Evolutionary conservation across 2,797 vertebrate species (phyloP).

Genomic region (Echeneis naucrates): DNA sequence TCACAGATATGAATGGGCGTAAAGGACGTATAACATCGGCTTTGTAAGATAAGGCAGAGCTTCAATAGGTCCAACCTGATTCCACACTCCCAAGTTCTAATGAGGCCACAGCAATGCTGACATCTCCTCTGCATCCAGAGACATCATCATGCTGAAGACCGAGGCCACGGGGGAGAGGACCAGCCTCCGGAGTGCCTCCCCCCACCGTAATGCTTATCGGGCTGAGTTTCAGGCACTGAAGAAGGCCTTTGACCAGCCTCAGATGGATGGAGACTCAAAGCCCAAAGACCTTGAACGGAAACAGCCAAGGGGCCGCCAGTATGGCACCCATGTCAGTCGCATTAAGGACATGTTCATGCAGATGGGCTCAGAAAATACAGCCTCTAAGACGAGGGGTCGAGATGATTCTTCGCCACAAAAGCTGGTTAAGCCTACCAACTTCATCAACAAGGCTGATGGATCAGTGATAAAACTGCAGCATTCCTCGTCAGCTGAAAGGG

Average conservation of each 20-base stretch:
- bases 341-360: constrained; percentile 99
- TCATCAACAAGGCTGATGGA: constrained; percentile 91
- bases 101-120: constrained; percentile 86
- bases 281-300: constrained; percentile 89
- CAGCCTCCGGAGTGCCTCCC: constrained; percentile 96
- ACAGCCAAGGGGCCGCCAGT: constrained; percentile 94
- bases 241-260: constrained; percentile 97
- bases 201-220: constrained; percentile 97
- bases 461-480: constrained; percentile 90
- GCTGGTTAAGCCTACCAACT: constrained; percentile 90
- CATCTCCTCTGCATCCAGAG: constrained; percentile 81
- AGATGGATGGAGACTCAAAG: constrained; percentile 87
- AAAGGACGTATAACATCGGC: constrained; percentile 39
- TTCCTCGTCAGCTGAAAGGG: constrained; percentile 86
- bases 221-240: constrained; percentile 98
- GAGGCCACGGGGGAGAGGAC: constrained; percentile 96
- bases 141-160: constrained; percentile 97
- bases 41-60: constrained; percentile 52
- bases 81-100: constrained; percentile 62
- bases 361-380: constrained; percentile 90
- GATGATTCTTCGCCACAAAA: constrained; percentile 90
- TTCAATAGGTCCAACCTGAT: constrained; percentile 53
- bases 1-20: constrained; percentile 68
- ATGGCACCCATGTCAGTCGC: constrained; percentile 96
- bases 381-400: constrained; percentile 77